These are phyloP conservation scores for Girardinichthys multiradiatus DNA, from an alignment of 2,113 vertebrate genomes.

Conservation along the genomic window DNA sequence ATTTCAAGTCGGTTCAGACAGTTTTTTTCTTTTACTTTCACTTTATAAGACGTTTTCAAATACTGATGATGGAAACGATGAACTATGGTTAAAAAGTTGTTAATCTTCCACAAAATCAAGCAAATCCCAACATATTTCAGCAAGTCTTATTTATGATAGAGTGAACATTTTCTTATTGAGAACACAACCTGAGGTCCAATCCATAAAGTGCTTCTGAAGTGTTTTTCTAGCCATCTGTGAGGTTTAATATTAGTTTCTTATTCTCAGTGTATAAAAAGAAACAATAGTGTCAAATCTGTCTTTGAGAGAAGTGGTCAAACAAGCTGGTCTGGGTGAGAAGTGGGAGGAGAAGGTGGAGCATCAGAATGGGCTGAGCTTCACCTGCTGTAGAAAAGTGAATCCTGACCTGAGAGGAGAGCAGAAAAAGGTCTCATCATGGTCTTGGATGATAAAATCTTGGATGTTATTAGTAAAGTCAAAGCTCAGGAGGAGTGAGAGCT, in stretches of 20 bases:
- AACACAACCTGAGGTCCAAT: too few relatives aligned
- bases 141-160: too few relatives aligned
- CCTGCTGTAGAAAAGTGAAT: conserved; percentile 49
- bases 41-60: too few relatives aligned
- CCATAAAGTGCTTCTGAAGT: too few relatives aligned
- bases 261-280: not conserved
- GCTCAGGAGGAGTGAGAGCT: conserved; percentile 22
- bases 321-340: conserved; percentile 48
- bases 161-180: too few relatives aligned
- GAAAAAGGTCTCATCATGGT: conserved; percentile 7
- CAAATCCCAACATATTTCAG: too few relatives aligned
- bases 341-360: conserved; percentile 56
- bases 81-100: too few relatives aligned
- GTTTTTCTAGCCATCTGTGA: not conserved
- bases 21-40: too few relatives aligned
- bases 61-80: too few relatives aligned
- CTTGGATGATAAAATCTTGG: conserved; percentile 14
- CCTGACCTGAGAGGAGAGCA: conserved; percentile 19
- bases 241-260: not conserved
- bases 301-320: conserved; percentile 58
- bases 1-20: too few relatives aligned
- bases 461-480: conserved; percentile 5
- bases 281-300: conserved; percentile 3
- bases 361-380: conserved; percentile 65
- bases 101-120: too few relatives aligned